Percentiles rank a stretch among this genome's conserved stretches.
Evolutionary conservation across 2,888 invertebrate genomes (phyloP).

Genomic region (Ophion ventricosus): DNA sequence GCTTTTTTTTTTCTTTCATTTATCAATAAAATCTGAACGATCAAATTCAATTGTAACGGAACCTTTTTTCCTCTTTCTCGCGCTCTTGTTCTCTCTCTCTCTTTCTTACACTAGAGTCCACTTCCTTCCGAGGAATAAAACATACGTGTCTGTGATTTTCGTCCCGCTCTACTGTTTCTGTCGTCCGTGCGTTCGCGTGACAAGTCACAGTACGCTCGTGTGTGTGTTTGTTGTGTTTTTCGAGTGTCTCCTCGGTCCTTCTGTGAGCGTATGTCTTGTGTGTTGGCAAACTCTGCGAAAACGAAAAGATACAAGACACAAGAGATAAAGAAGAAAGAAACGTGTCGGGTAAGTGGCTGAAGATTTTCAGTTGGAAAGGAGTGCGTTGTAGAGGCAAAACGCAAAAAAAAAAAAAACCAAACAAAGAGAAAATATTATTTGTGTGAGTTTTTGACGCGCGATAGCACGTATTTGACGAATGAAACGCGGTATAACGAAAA

Average conservation of each 20-base stretch:
- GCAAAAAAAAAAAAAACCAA: neutral
- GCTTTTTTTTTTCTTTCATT: slow-evolving; percentile 68
- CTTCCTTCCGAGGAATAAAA: slow-evolving; percentile 71
- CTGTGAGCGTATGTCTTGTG: neutral
- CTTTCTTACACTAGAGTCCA: slow-evolving; percentile 74
- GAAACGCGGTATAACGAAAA: neutral
- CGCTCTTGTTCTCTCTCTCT: neutral
- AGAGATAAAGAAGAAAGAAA: neutral
- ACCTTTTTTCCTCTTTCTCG: slow-evolving; percentile 66
- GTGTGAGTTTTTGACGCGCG: neutral
- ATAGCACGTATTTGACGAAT: neutral
- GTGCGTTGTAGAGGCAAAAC: neutral
- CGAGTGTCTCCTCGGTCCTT: too few species aligned
- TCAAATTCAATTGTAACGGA: slow-evolving; percentile 83
- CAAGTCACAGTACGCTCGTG: too few species aligned
- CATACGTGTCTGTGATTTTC: slow-evolving; percentile 23
- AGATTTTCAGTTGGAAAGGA: neutral
- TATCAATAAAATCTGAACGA: slow-evolving; percentile 83
- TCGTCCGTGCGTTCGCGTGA: neutral
- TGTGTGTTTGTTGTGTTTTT: too few species aligned
- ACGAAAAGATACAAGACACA: neutral
- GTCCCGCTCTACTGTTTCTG: neutral
- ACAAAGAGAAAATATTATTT: neutral
- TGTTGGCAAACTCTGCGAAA: neutral
- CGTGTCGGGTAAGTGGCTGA: neutral